Evolutionary conservation across 2,797 vertebrate genomes (phyloP).

Genomic region (Erithacus rubecula): DNA sequence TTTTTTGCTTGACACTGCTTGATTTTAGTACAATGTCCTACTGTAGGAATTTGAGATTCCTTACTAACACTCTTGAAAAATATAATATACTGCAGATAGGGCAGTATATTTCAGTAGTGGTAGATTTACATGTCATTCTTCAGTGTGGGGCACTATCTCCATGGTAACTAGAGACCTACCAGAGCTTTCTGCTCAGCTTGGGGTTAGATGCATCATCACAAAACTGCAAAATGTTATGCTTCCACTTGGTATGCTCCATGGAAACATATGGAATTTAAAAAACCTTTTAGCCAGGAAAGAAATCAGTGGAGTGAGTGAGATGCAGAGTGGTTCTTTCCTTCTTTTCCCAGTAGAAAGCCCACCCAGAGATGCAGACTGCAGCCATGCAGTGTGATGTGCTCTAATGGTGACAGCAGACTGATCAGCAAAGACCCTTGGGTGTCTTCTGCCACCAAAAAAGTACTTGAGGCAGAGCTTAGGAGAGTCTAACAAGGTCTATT

Average conservation of each 20-base stretch:
- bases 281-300: background rate
- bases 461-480: background rate
- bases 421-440: background rate
- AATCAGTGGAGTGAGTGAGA: background rate
- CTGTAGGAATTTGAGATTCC: background rate
- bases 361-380: background rate
- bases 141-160: background rate
- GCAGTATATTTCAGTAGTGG: background rate
- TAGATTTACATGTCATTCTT: background rate
- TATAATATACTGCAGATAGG: background rate
- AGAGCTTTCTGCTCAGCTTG: background rate
- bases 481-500: background rate
- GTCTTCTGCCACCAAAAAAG: background rate
- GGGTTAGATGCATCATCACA: background rate
- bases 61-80: background rate
- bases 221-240: background rate
- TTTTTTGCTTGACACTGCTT: background rate
- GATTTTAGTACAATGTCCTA: background rate
- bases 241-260: background rate
- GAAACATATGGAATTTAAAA: background rate
- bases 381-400: background rate
- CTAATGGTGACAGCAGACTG: background rate
- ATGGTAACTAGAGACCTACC: conserved; percentile 1
- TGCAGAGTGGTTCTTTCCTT: background rate
- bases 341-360: background rate